Conservation (phyloP, 2,888 invertebrate genomes). For the Hipparchia semele region DNA sequence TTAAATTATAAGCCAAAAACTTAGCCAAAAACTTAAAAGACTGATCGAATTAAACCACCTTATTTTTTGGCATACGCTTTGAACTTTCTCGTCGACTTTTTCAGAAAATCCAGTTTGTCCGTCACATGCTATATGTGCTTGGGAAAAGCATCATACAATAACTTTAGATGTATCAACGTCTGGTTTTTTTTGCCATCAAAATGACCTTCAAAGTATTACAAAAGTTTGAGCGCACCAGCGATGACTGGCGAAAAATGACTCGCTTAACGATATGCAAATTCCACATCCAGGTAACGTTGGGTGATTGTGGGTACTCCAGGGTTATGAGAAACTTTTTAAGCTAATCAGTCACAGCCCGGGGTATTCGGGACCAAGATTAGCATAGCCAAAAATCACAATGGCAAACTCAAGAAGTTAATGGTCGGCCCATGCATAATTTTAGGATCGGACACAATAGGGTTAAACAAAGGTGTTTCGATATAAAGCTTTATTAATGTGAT, state of each 20-base stretch:
- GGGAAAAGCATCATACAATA: background rate
- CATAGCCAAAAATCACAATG: constrained; percentile 78
- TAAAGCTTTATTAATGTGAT: constrained; percentile 75
- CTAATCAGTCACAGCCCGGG: constrained; percentile 75
- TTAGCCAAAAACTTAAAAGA: too few species aligned
- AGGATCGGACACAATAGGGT: constrained; percentile 64
- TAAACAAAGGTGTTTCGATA: constrained; percentile 71
- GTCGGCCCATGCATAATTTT: constrained; percentile 70
- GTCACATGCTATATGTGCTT: too few species aligned
- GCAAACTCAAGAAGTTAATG: constrained; percentile 71
- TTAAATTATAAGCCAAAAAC: too few species aligned
- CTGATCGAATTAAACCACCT: too few species aligned
- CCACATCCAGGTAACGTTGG: constrained; percentile 58
- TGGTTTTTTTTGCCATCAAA: background rate
- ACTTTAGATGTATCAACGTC: background rate
- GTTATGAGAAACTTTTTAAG: constrained; percentile 61
- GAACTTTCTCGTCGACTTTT: too few species aligned
- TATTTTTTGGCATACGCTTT: too few species aligned
- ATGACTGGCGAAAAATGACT: constrained; percentile 42
- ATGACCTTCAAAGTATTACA: background rate
- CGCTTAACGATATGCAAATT: constrained; percentile 52
- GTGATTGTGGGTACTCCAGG: constrained; percentile 54
- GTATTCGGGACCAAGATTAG: constrained; percentile 62
- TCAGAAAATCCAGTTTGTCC: too few species aligned
- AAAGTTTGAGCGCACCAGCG: background rate